Conservation (phyloP, 2,797 vertebrate species). For the Masticophis lateralis region DNA sequence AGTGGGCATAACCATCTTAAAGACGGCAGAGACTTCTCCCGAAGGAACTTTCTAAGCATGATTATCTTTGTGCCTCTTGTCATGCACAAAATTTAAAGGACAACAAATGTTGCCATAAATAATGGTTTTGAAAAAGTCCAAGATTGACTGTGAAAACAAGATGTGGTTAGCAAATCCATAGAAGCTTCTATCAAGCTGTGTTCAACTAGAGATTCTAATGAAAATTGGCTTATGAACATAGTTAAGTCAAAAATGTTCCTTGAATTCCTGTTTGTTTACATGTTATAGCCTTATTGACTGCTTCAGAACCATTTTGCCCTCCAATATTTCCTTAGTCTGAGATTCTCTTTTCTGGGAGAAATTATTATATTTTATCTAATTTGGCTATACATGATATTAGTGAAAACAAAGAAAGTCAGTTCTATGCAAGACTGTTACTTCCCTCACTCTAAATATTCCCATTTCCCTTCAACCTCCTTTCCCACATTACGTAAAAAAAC, state of each 20-base stretch:
- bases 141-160: not conserved
- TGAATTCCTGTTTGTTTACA: not conserved
- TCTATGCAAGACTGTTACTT: not conserved
- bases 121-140: not conserved
- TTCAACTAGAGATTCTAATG: not conserved
- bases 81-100: not conserved
- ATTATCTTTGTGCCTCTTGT: not conserved
- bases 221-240: not conserved
- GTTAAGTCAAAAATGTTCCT: not conserved
- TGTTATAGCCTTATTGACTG: not conserved
- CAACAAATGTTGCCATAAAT: not conserved
- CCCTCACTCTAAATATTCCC: not conserved
- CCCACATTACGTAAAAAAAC: not conserved
- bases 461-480: not conserved
- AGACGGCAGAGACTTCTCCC: not conserved
- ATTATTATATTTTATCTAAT: not conserved
- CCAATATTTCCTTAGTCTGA: not conserved
- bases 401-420: not conserved
- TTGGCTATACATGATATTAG: not conserved
- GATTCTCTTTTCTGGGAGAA: not conserved
- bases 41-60: not conserved
- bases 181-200: not conserved
- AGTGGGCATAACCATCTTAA: not conserved
- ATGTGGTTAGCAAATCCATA: not conserved
- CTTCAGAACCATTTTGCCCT: not conserved